Conservation (phyloP, 2,113 vertebrate genomes). For the Silurus meridionalis region DNA sequence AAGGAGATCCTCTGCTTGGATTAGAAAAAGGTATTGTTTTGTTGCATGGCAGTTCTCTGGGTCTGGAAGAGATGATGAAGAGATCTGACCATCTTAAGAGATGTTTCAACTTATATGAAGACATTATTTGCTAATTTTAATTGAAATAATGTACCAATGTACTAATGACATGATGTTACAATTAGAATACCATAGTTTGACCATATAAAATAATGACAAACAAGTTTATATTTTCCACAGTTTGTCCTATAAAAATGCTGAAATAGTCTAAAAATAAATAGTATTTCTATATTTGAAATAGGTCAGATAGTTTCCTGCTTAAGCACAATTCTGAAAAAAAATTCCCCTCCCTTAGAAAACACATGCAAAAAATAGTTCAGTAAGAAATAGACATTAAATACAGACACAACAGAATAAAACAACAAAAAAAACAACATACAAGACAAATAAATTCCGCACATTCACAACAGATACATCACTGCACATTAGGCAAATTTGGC, state of each 20-base stretch:
- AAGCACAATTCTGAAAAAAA: background rate
- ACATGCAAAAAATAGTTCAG: too few species aligned
- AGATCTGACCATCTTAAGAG: too few species aligned
- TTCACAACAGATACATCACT: background rate
- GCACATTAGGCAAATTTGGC: background rate
- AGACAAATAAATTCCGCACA: background rate
- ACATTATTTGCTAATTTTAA: background rate
- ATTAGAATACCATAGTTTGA: background rate
- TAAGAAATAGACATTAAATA: background rate
- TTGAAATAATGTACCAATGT: background rate
- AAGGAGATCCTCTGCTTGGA: too few species aligned
- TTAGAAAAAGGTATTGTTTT: too few species aligned
- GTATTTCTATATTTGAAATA: background rate
- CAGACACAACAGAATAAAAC: background rate
- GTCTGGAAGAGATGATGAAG: too few species aligned
- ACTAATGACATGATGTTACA: background rate
- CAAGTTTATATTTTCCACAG: background rate
- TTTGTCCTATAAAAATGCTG: background rate
- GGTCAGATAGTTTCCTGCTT: background rate
- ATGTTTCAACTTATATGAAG: background rate
- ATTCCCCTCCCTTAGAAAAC: too few species aligned
- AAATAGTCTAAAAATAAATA: background rate
- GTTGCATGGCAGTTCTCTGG: too few species aligned
- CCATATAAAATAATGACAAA: background rate
- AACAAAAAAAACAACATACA: background rate